These are phyloP conservation scores for Hetaerina americana DNA, from an alignment of 1,140 invertebrate species.

Conservation along the genomic window DNA sequence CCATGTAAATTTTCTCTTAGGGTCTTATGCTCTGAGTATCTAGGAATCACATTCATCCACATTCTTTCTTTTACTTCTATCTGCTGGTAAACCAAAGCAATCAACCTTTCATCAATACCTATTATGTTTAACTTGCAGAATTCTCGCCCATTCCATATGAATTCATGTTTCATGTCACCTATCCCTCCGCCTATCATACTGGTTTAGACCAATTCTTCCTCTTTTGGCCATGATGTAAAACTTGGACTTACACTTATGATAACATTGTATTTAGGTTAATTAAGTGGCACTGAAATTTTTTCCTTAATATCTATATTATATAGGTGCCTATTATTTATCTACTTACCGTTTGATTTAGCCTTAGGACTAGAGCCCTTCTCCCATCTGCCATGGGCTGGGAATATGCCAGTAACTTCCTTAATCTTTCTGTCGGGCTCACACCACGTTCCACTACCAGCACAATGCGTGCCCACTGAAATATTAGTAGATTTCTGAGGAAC, in stretches of 20 bases:
- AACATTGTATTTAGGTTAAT: neutral
- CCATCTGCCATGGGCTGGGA: conserved; percentile 93
- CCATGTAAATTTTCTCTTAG: too few relatives aligned
- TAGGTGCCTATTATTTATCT: neutral
- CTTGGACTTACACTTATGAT: neutral
- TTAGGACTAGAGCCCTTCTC: conserved; percentile 68
- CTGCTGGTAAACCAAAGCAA: neutral
- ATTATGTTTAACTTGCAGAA: too few relatives aligned
- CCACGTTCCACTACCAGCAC: conserved; percentile 93
- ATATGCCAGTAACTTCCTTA: conserved; percentile 76
- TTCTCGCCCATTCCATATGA: conserved; percentile 17
- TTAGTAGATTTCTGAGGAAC: too few relatives aligned
- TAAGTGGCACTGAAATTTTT: neutral
- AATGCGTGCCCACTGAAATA: conserved; percentile 83
- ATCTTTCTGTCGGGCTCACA: conserved; percentile 70
- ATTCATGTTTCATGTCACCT: neutral
- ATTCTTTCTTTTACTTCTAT: neutral
- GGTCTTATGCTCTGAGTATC: too few relatives aligned
- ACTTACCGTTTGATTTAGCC: conserved; percentile 67
- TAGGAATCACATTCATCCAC: too few relatives aligned
- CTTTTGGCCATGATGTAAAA: conserved; percentile 4
- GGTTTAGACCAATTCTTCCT: neutral
- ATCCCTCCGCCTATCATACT: neutral
- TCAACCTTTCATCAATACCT: too few relatives aligned
- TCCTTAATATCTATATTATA: neutral